Evolutionary conservation across 2,888 invertebrate species (phyloP), one percentile per base, ranked within the genome.

Genomic region (Corbicula japonica): DNA sequence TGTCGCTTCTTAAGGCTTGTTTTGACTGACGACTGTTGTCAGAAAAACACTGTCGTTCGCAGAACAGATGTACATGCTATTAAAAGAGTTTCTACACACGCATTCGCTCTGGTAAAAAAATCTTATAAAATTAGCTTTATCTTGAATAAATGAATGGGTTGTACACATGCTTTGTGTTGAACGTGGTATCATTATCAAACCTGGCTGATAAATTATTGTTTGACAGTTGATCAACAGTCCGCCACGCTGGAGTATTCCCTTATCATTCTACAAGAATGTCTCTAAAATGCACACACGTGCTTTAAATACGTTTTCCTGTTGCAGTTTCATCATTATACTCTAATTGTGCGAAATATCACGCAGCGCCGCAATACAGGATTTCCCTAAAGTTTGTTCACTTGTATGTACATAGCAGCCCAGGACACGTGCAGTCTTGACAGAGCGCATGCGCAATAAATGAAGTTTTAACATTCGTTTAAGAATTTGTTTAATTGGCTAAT

Each of bases 251-350:
- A 60, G 41, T 38, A 50, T 66, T 52, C 61, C 44, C 62, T 72
- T 80, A 80, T 80, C 80, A 72, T 66, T 32, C 50, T 56, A 38
- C 68, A 56, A 80, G 80, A 80, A 71, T 80, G 75, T 72, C 68
- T 48, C 68, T 65, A 38, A 54, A 75, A 58, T 66, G 46, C 48
- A 48, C 12, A 34, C 80, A 71, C 76, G 80, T 76, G 80, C 71
- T 68, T 34, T 30, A 41, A 26, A 32, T 62, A 8, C 68, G 54
- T 60, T 48, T 78, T 61, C 62, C 34, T 69, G 72, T 68, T 62
- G 73, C 73, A 73, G 72, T 73, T 54, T 61, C 41, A 54, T 68
- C 73, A 78, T 78, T 72, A 78, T 68, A 68, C 69, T 32, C 77
- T 78, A 78, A 78, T 78, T 78, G 73, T 69, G 56, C 63, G 54